These are phyloP conservation scores for Miichthys miiuy DNA, from an alignment of 2,797 vertebrate genomes.

Conservation along the genomic window DNA sequence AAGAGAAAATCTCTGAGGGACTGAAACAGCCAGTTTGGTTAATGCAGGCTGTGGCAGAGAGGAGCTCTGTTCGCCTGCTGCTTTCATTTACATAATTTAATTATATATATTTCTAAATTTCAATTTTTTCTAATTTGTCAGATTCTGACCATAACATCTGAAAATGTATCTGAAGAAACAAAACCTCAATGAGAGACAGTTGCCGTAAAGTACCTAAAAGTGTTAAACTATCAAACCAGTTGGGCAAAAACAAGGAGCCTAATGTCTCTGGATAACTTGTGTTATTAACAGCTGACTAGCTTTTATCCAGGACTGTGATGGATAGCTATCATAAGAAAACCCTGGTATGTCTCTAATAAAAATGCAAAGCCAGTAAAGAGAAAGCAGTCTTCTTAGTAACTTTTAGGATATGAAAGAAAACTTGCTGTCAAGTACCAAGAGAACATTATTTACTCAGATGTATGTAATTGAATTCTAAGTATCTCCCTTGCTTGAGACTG, in stretches of 20 bases:
- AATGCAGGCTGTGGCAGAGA: constrained; percentile 12
- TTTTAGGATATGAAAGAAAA: background rate
- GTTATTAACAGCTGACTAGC: too few species aligned
- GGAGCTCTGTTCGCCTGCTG: background rate
- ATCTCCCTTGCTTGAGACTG: too few species aligned
- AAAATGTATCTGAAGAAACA: background rate
- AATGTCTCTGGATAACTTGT: too few species aligned
- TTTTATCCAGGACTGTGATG: too few species aligned
- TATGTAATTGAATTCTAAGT: too few species aligned
- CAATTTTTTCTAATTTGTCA: background rate
- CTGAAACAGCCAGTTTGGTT: constrained; percentile 11
- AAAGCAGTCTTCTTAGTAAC: background rate
- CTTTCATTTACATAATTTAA: constrained; percentile 7
- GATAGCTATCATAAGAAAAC: too few species aligned
- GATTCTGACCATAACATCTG: background rate
- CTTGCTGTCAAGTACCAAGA: too few species aligned
- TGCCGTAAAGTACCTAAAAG: background rate
- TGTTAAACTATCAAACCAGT: background rate
- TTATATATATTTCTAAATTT: background rate
- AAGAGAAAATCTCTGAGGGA: constrained; percentile 17
- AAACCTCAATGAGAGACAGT: background rate
- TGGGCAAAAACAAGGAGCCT: too few species aligned
- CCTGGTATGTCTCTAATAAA: too few species aligned
- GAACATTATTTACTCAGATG: background rate
- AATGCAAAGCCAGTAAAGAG: background rate